Evolutionary conservation across 2,888 invertebrate species (phyloP).

Genomic region (Pachydiplax longipennis): DNA sequence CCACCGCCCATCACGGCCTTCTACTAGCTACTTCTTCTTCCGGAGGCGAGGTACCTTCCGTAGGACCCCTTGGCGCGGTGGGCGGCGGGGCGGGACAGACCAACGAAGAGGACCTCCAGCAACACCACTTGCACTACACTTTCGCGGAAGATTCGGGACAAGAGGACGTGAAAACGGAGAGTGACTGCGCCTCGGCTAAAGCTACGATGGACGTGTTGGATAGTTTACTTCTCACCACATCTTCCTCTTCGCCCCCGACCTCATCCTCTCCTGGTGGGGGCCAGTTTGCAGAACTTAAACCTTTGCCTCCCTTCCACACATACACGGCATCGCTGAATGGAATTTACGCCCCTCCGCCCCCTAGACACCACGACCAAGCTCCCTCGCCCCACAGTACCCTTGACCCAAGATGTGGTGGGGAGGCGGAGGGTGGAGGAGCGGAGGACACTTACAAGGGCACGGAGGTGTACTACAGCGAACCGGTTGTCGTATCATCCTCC

Average conservation of each 20-base stretch:
- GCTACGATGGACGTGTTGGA: constrained; percentile 74
- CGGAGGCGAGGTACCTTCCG: neutral
- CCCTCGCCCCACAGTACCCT: constrained; percentile 8
- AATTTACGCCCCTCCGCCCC: constrained; percentile 37
- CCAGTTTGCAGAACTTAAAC: constrained; percentile 82
- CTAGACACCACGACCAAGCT: constrained; percentile 84
- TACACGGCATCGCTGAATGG: constrained; percentile 73
- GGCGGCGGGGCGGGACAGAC: constrained; percentile 16
- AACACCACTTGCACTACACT: constrained; percentile 40
- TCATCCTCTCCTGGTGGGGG: constrained; percentile 61
- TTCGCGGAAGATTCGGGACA: constrained; percentile 45
- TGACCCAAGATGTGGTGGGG: constrained; percentile 1
- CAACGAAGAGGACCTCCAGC: constrained; percentile 9
- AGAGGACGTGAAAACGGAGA: constrained; percentile 9
- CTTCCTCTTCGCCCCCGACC: constrained; percentile 55
- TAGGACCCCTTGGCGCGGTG: constrained; percentile 7
- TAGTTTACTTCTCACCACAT: constrained; percentile 66
- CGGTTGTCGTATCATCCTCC: constrained; percentile 57
- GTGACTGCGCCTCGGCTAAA: constrained; percentile 52
- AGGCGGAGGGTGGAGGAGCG: constrained; percentile 42
- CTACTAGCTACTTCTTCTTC: constrained; percentile 11
- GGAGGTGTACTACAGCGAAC: constrained; percentile 71
- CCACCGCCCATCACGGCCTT: constrained; percentile 31
- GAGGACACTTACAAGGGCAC: constrained; percentile 48
- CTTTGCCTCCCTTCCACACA: constrained; percentile 80